phyloP scores from a whole-genome alignment of 2,113 vertebrate genomes.

The Alectura lathami region DNA sequence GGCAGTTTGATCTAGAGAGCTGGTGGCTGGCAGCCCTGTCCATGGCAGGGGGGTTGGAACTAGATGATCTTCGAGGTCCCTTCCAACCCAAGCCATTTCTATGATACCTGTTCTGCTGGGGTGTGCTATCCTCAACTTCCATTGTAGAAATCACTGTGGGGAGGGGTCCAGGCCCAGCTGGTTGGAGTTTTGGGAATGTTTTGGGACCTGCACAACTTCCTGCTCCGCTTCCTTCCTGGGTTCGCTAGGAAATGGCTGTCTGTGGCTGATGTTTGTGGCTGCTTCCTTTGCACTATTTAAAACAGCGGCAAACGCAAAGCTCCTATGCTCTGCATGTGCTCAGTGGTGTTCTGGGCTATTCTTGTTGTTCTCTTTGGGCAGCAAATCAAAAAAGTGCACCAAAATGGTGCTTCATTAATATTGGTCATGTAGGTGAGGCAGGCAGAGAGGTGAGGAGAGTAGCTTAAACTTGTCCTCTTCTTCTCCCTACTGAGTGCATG shows the following conservation, averaged over 20 bases:
- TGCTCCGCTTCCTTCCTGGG: accelerated
- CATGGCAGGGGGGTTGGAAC: too few species aligned
- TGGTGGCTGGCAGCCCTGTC: too few species aligned
- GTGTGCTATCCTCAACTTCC: neutral
- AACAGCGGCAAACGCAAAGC: too few species aligned
- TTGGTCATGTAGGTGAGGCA: neutral
- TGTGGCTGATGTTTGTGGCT: neutral
- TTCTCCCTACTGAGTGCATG: neutral
- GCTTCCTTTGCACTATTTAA: neutral
- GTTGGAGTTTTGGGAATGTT: neutral
- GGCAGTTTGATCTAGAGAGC: too few species aligned
- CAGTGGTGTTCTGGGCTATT: neutral
- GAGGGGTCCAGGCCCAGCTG: neutral
- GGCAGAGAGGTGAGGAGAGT: neutral
- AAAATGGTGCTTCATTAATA: neutral
- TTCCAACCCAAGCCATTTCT: too few species aligned
- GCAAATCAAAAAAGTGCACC: neutral
- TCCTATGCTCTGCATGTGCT: neutral
- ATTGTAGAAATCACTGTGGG: neutral
- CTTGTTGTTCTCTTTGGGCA: neutral
- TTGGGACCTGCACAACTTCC: neutral
- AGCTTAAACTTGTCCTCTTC: neutral
- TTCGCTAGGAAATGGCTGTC: neutral
- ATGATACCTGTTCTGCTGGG: neutral
- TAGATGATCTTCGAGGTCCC: too few species aligned